phyloP scores from a whole-genome alignment of 1,140 invertebrate species.

The Acromyrmex echinatior region DNA sequence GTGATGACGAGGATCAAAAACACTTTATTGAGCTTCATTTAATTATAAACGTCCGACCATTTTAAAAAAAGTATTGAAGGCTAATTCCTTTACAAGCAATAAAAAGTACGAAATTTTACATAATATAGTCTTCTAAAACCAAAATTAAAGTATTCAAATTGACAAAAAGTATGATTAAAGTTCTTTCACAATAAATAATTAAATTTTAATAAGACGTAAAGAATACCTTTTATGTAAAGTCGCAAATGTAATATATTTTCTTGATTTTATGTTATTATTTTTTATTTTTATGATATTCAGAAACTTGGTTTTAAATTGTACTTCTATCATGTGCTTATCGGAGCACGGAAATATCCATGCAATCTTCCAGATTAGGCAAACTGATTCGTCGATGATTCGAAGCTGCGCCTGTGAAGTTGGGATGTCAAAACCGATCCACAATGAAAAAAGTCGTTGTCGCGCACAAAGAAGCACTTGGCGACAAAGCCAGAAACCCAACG shows the following conservation, averaged over 20 bases:
- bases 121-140: neutral
- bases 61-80: neutral
- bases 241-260: neutral
- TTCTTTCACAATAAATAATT: neutral
- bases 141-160: neutral
- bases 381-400: constrained; percentile 13
- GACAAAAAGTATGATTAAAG: neutral
- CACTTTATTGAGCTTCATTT: neutral
- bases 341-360: constrained; percentile 10
- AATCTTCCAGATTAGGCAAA: constrained; percentile 16
- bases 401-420: constrained; percentile 41
- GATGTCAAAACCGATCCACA: constrained; percentile 66
- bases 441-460: constrained; percentile 70
- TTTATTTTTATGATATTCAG: neutral
- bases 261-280: neutral
- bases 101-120: neutral
- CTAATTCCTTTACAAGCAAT: neutral
- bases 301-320: neutral
- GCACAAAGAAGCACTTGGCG: constrained; percentile 62
- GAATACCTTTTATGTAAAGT: neutral
- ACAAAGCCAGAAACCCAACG: constrained; percentile 69
- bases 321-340: neutral
- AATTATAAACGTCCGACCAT: neutral
- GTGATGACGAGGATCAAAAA: neutral
- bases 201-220: neutral